Evolutionary conservation across 2,113 vertebrate species (phyloP), one percentile per base, ranked within the genome.

Genomic region (Pluvianellus socialis): DNA sequence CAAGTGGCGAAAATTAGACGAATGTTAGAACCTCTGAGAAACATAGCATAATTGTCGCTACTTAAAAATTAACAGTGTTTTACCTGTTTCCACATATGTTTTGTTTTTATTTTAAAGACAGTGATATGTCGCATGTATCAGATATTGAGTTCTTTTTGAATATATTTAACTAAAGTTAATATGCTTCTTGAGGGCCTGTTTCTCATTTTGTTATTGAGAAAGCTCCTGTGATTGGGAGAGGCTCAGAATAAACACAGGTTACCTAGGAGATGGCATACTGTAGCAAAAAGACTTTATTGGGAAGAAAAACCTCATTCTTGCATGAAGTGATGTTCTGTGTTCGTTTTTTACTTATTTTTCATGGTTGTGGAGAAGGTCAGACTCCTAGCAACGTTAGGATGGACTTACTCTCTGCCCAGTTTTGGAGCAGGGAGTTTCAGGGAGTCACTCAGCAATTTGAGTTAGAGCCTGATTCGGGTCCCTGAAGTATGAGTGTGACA

Each of bases 401-500:
- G 19, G n/a, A 38, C 14, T 86, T 91, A 14, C 40, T 83, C 19
- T 32, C 32, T 72, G 9, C 53, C 8, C 10, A 20, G 33, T 7
- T 72, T 83, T 52, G 24, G 19, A 50, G 11, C 18, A 26, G 15
- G 52, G 6, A 28, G 15, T 56, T 89, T 72, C 49, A 56, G 58
- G 5, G 24, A 6, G 2, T 22, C 10, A 49, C 7, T 40, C 2
- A 3, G 15, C 24, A 50, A 23, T 71, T 10, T 49, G 15, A 27
- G 14, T 45, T 65, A 16, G 32, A 42, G 7, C 22, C 11, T 50
- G 1, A 4, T 44, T 79, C 32, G 19, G 15, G 7, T 55, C 9
- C 6, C 3, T 52, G 7, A 8, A 5, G 22, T 33, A 24, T 0
- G 0, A 77, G 28, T 33, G 6, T 15, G 68, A n/a, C 35, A 32